Evolutionary conservation across 2,113 vertebrate species (phyloP), one percentile per base, ranked within the genome.

Genomic region (Cinclus mexicanus): DNA sequence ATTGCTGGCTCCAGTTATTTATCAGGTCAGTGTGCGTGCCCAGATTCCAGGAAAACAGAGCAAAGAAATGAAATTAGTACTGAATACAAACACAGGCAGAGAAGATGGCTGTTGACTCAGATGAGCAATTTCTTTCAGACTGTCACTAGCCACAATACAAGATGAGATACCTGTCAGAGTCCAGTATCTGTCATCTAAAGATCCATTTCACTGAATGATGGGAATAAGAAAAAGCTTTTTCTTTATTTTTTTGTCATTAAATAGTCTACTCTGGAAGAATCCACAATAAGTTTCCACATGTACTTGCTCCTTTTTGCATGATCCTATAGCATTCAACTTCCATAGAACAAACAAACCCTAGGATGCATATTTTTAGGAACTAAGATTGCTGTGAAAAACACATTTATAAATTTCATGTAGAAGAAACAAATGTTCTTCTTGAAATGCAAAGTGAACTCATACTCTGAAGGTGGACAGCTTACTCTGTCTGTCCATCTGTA

Each of bases 51-150:
- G 89, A 96, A 93, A 96, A 89, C 69, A 24, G 64, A 87, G 74
- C 69, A 89, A 78, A 89, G 91, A 95, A 84, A 97, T 93, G 81
- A 90, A 97, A 95, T 97, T 87, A 97, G 76, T 42, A 31, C 61
- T 4, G 6, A 76, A 84, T 88, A 94, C 89, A 96, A 96, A 95
- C 92, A 90, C 68, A 84, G 59, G 2, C 11, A 7, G 76, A 76
- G 75, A 50, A 90, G 65, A 47, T 50, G 76, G 44, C 78, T 95
- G 83, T 79, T 94, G 84, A 79, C 79, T 95, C 91, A 93, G 88
- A 94, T 42, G 29, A 92, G 85, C 90, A 76, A 96, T 96, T 95
- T 55, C 83, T 94, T 82, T 72, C 72, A 70, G 80, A 46, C 57
- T 86, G 94, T 69, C 91, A 65, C 64, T 12, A 56, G 44, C 31